Base-by-base conservation (phyloP, 2,888 invertebrate species). In the Drosophila aldrichi region DNA sequence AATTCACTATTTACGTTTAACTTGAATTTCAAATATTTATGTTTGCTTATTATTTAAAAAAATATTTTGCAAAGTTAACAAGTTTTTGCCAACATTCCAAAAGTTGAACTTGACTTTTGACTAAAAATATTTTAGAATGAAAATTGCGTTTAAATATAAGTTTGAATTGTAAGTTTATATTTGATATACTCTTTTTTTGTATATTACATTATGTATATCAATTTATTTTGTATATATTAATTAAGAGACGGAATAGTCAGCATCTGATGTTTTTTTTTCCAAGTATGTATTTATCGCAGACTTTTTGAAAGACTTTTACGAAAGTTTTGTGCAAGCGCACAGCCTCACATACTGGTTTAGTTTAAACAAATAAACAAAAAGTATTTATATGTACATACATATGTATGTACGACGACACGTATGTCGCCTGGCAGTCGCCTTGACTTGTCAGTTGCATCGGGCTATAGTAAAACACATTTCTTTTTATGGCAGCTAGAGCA, bases 381-480 rank as follows among this genome's bases (percentile, higher is more conserved):
- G 29, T 32, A 34, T 20, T 34, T 44, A 8, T 25, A 25, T 25
- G 7, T 22, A 22, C 20, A 1, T 2, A 22, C n/a, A n/a, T n/a
- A n/a, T n/a, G n/a, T 12, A 22, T 34, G 12, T n/a, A 16, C 8
- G 2, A 22, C 10, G n/a, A 32, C n/a, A 32, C 22, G 34, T n/a
- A 9, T n/a, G 32, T 20, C 20, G 56, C 20, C 3, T 20, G 20
- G 10, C n/a, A n/a, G 12, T 49, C 22, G 12, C 32, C 55, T 59
- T 51, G 32, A 44, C 48, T 51, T 46, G 54, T 25, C 55, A 51
- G 20, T 58, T 44, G 69, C 75, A 61, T 12, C 22, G 10, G 71
- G 79, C 67, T 70, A 67, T 64, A 70, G 65, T 52, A 55, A 32
- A 44, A 40, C 22, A 29, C 7, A 29, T 29, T 25, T 40, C 59